Evolutionary conservation across 2,888 invertebrate species (phyloP), one percentile per base, ranked within the genome.

Genomic region (Tenthredo mesomela): DNA sequence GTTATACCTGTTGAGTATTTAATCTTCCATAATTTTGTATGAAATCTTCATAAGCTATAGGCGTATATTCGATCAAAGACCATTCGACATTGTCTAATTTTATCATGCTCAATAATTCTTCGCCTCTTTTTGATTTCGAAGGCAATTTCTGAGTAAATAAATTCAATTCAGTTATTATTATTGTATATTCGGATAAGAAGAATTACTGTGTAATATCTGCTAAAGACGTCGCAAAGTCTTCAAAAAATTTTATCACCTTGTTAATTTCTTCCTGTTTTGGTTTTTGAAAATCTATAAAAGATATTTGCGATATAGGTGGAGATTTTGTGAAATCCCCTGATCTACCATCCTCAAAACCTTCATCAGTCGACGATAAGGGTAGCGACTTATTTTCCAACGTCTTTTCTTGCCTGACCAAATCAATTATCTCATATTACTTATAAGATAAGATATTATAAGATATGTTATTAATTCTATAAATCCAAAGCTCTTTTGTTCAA

Each of bases 31-130:
- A 97, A 86, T 94, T 95, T 90, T 95, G 94, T 91, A 97, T 97
- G 88, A 95, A 97, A 54, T 95, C 94, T 86, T 97, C 97, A 92
- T 97, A 97, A 61, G 95, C 95, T 85, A 97, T 94, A 0, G 97
- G 96, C 7, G 95, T 95, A 88, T 96, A 93, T 86, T 97, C 96
- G 86, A 96, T 95, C n/a, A 97, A 92, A 29, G 95, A 95, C 91
- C 95, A 96, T 70, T 93, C 94, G 77, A 95, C 94, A 3, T 92
- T 93, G 90, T 97, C 96, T 67, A 97, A 93, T 88, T 95, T 95
- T 82, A 97, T 95, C 95, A 97, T 96, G 67, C 94, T 94, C 91
- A 96, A 94, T 29, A 97, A 92, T 85, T 95, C 95, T 71, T 89
- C 77, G 82, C 78, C 85, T 84, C 84, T 84, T 67, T 65, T 58